Conservation (phyloP, 2,113 vertebrate genomes). For the Antechinus flavipes region DNA sequence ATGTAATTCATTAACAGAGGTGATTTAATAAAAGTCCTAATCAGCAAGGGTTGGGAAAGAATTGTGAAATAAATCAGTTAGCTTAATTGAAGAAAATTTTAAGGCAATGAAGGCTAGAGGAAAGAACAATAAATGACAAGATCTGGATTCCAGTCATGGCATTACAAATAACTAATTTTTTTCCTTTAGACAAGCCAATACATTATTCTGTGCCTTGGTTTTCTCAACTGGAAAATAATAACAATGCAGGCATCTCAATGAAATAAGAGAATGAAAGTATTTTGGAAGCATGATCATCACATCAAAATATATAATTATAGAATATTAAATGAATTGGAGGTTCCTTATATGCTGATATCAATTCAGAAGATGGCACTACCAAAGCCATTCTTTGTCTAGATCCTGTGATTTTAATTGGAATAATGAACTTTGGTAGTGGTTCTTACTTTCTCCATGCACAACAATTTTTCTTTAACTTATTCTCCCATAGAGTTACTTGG, state of each 20-base stretch:
- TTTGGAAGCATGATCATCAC: not conserved
- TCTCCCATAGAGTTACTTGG: not conserved
- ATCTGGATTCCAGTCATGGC: not conserved
- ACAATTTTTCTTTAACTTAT: not conserved
- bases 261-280: fast-evolving
- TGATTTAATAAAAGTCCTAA: not conserved
- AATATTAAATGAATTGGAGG: no score
- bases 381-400: not conserved
- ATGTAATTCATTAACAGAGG: not conserved
- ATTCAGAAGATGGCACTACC: not conserved
- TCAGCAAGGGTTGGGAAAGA: not conserved
- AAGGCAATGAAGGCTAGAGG: not conserved
- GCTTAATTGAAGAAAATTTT: no score
- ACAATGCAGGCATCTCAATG: not conserved
- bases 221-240: not conserved
- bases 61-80: no score
- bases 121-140: not conserved
- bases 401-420: not conserved
- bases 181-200: not conserved
- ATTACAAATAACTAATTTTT: not conserved
- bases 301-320: conserved; percentile 3
- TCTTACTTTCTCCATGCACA: not conserved
- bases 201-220: no score
- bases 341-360: not conserved
- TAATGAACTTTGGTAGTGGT: not conserved